Evolutionary conservation across 2,888 invertebrate genomes (phyloP).

Genomic region (Epinotia ramella): DNA sequence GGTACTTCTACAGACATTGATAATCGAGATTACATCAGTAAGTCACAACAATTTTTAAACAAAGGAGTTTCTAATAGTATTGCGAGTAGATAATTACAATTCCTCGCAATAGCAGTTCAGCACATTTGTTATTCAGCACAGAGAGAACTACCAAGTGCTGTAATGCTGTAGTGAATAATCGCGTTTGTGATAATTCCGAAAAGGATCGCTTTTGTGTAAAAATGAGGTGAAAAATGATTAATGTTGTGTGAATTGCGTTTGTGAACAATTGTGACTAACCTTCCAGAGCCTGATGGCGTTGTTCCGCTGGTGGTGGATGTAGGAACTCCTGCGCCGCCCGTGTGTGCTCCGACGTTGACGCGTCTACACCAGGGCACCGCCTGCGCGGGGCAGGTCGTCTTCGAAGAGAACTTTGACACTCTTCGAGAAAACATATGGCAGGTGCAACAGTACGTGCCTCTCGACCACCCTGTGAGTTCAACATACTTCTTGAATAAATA

Average conservation of each 20-base stretch:
- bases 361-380: conserved; percentile 65
- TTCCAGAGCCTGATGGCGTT: conserved; percentile 8
- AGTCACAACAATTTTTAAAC: background rate
- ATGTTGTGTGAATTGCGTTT: no score
- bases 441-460: conserved; percentile 84
- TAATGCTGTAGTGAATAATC: no score
- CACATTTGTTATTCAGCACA: no score
- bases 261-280: no score
- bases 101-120: no score
- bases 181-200: no score
- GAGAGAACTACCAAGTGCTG: no score
- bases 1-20: background rate
- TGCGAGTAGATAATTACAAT: no score
- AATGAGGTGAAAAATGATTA: no score
- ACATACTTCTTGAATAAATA: background rate
- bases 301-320: conserved; percentile 9
- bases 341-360: conserved; percentile 65
- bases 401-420: conserved; percentile 86
- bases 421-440: conserved; percentile 81
- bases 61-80: no score
- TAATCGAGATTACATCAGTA: conserved; percentile 11
- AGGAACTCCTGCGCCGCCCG: conserved; percentile 22
- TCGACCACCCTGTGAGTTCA: conserved; percentile 70
- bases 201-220: no score
- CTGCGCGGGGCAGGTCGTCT: conserved; percentile 82